Evolutionary conservation across 1,140 invertebrate genomes (phyloP), one percentile per base, ranked within the genome.

Genomic region (Sitophilus oryzae): DNA sequence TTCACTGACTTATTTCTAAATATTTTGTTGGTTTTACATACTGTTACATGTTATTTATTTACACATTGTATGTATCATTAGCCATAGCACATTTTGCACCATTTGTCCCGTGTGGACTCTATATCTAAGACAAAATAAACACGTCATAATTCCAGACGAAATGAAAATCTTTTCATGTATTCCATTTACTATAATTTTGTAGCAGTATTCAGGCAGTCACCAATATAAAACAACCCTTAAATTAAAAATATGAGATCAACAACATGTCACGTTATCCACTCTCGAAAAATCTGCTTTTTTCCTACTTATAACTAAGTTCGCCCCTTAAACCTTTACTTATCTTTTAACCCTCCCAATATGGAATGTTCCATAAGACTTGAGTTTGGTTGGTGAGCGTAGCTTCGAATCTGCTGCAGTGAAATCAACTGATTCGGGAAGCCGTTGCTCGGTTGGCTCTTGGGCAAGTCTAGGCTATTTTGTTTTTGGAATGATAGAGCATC

Each of bases 331-430:
- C 21, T 50, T 58, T 71, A 71, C 65, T 79, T 79, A 63, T 79
- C 78, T 62, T 80, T 80, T 23, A 79, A 68, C 22, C 76, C 72
- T 41, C 76, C 74, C 41, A 79, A 66, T 35, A 77, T 69, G 58
- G 77, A 77, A 59, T 80, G 77, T 55, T 75, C 77, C 79, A 77
- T 78, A 59, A 73, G 72, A 52, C 75, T 76, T 78, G 76, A 77
- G 70, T 77, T 82, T 4, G 91, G 91, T 70, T 94, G 91, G 71
- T 93, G 91, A 56, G 93, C 91, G 76, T 96, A 96, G 73, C 96
- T 98, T 66, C 93, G 82, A 65, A 97, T 96, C 75, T 96, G 93
- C 74, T 96, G 92, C 47, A 98, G 78, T 58, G 92, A 95, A 66
- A 97, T 93, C 64, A 96, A 79, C 71, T 96, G 93, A 72, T 95